phyloP scores from a whole-genome alignment of 2,797 vertebrate genomes.

The Nyctibius grandis region DNA sequence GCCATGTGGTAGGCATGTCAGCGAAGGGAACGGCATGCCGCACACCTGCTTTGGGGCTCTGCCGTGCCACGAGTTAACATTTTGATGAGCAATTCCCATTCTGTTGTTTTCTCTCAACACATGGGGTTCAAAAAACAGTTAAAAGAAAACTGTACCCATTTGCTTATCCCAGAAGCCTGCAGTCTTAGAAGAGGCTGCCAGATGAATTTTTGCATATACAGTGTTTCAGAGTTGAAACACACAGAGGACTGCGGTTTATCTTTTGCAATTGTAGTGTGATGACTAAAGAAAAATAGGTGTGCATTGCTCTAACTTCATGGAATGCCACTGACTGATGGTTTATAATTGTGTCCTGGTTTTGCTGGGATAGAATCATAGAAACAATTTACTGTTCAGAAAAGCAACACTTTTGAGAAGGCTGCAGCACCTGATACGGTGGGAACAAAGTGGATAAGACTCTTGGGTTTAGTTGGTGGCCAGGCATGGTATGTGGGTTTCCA shows the following conservation, averaged over 20 bases:
- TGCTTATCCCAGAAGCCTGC: slow-evolving; percentile 78
- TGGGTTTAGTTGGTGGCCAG: too few species aligned
- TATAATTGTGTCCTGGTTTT: too few species aligned
- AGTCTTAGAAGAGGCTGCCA: slow-evolving; percentile 72
- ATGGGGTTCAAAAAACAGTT: slow-evolving; percentile 83
- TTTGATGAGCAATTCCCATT: slow-evolving; percentile 83
- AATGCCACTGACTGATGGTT: slow-evolving; percentile 49
- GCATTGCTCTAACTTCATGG: slow-evolving; percentile 46
- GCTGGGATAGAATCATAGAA: too few species aligned
- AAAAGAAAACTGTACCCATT: slow-evolving; percentile 80
- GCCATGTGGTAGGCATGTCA: slow-evolving; percentile 72
- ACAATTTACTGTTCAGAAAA: too few species aligned
- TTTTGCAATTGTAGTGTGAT: slow-evolving; percentile 50
- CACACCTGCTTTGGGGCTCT: slow-evolving; percentile 77
- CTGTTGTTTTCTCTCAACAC: slow-evolving; percentile 84
- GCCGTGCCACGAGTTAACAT: slow-evolving; percentile 79
- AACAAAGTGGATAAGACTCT: too few species aligned
- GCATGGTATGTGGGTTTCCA: too few species aligned
- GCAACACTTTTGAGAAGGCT: too few species aligned
- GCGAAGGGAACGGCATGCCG: slow-evolving; percentile 66
- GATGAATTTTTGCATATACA: slow-evolving; percentile 69
- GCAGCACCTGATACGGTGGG: too few species aligned
- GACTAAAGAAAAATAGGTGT: slow-evolving; percentile 58
- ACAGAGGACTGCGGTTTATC: slow-evolving; percentile 43
- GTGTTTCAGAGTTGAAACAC: slow-evolving; percentile 63